These are phyloP conservation scores for Chinchilla lanigera DNA, from an alignment of 2,113 vertebrate genomes.

Conservation along the genomic window DNA sequence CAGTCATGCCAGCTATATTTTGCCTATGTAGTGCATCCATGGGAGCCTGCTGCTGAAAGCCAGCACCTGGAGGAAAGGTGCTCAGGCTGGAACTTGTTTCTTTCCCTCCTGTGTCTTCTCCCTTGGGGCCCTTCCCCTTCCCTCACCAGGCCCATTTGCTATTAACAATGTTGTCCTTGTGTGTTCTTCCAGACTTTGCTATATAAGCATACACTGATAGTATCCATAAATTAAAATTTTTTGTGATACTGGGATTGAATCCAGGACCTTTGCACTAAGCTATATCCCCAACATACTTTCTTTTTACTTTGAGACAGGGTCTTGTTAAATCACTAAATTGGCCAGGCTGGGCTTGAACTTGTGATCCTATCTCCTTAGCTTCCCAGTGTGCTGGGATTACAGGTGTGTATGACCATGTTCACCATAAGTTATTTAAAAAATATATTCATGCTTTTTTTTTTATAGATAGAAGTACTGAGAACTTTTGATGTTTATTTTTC, in stretches of 20 bases:
- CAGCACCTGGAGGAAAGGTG: not conserved
- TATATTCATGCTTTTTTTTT: not conserved
- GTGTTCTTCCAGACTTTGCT: not conserved
- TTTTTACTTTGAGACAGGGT: not conserved
- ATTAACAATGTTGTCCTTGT: not conserved
- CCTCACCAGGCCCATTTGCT: not conserved
- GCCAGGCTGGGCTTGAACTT: not conserved
- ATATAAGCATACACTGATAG: not conserved
- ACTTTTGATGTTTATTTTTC: constrained; percentile 23
- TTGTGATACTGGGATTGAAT: not conserved
- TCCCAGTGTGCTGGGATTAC: not conserved
- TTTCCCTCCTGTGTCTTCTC: not conserved
- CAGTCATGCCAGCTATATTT: not conserved
- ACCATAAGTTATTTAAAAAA: not conserved
- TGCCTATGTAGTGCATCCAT: not conserved
- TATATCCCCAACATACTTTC: not conserved
- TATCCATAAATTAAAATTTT: not conserved
- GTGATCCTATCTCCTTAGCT: not conserved
- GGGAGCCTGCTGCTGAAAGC: not conserved
- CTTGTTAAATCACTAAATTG: not conserved
- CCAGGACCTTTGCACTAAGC: not conserved
- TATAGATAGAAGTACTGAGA: not conserved
- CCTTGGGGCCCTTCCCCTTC: not conserved
- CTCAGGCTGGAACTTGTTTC: not conserved
- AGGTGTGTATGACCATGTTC: not conserved